Evolutionary conservation across 1,140 invertebrate species (phyloP).

Genomic region (Calliphora vicina): DNA sequence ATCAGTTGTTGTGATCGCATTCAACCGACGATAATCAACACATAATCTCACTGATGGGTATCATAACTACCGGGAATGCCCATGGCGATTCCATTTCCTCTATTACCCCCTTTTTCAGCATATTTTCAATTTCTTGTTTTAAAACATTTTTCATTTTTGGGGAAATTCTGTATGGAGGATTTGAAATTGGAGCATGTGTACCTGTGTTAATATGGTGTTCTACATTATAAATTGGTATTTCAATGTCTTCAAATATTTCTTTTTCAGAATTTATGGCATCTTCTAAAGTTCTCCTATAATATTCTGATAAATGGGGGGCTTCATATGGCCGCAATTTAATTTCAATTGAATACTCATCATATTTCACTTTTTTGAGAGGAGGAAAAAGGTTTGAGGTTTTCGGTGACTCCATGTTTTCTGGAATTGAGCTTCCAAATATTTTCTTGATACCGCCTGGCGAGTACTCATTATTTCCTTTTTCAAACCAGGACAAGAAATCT

Average conservation of each 20-base stretch:
- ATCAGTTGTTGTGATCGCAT: slow-evolving; percentile 51
- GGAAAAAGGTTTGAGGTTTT: background rate
- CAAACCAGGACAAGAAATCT: background rate
- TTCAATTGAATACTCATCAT: background rate
- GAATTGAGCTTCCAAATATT: background rate
- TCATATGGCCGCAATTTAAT: background rate
- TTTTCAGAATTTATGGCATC: background rate
- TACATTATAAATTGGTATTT: background rate
- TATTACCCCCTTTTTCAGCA: too few relatives aligned
- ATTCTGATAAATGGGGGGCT: background rate
- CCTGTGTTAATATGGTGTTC: slow-evolving; percentile 26
- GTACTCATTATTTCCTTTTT: background rate
- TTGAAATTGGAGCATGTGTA: slow-evolving; percentile 42
- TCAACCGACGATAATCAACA: too few relatives aligned
- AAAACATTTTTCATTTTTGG: slow-evolving; percentile 49
- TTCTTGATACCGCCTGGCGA: slow-evolving; percentile 14
- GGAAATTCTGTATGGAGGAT: slow-evolving; percentile 48
- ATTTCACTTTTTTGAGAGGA: background rate
- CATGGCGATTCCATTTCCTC: slow-evolving; percentile 56
- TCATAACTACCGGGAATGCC: slow-evolving; percentile 57
- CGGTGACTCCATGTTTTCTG: slow-evolving; percentile 8
- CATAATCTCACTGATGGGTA: slow-evolving; percentile 46
- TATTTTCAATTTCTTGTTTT: slow-evolving; percentile 51
- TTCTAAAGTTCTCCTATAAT: background rate
- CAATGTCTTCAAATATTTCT: background rate